phyloP scores from a whole-genome alignment of 2,113 vertebrate genomes.

The Megaceryle torquata region DNA sequence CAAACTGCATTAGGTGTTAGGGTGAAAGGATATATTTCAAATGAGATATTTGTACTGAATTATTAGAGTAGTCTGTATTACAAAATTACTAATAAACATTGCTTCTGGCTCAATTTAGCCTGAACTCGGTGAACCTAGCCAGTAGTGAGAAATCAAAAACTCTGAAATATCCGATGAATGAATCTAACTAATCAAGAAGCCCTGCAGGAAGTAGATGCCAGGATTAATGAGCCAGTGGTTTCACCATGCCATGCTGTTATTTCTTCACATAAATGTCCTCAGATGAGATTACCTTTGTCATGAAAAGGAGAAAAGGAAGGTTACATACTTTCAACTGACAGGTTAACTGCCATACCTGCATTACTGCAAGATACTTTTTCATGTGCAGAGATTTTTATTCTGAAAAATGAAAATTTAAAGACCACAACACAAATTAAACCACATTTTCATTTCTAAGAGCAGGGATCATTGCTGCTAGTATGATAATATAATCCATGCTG shows the following conservation, averaged over 20 bases:
- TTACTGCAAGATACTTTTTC: constrained; percentile 70
- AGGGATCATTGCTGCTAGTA: constrained; percentile 35
- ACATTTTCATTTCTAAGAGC: constrained; percentile 63
- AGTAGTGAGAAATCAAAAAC: constrained; percentile 80
- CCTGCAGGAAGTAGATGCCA: constrained; percentile 80
- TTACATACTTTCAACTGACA: constrained; percentile 76
- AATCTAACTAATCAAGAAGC: constrained; percentile 80
- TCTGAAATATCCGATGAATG: constrained; percentile 75
- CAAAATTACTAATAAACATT: constrained; percentile 83
- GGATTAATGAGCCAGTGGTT: constrained; percentile 80
- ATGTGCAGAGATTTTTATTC: constrained; percentile 65
- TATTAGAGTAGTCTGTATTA: constrained; percentile 79
- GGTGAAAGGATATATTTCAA: constrained; percentile 69
- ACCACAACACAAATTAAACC: constrained; percentile 70
- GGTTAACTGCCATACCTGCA: constrained; percentile 72
- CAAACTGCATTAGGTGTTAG: constrained; percentile 66
- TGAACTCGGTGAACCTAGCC: constrained; percentile 79
- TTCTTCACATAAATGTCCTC: constrained; percentile 80
- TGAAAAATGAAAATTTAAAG: constrained; percentile 71
- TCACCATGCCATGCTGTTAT: constrained; percentile 78
- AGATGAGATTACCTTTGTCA: constrained; percentile 80
- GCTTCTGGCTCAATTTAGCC: constrained; percentile 79
- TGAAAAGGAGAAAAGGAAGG: constrained; percentile 79
- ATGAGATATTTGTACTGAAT: constrained; percentile 79
- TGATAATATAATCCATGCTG: constrained; percentile 26